Percentiles rank a stretch among this genome's conserved stretches.
phyloP scores from a whole-genome alignment of 2,888 invertebrate species.

The Psylliodes chrysocephalus region DNA sequence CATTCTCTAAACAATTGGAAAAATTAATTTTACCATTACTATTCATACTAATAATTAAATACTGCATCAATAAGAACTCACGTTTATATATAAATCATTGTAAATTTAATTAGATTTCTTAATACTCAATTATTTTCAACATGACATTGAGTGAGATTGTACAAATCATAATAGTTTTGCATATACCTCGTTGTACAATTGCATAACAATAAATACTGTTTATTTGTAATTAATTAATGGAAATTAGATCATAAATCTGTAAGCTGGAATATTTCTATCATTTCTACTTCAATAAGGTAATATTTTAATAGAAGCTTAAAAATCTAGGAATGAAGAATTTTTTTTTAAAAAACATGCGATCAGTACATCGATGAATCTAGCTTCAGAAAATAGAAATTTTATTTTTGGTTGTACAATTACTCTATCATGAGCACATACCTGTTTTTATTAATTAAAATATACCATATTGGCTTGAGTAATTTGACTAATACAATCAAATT shows the following conservation, averaged over 20 bases:
- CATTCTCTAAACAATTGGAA: background rate
- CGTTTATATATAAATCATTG: constrained; percentile 7
- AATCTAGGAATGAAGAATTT: no score
- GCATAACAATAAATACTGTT: background rate
- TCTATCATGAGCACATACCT: no score
- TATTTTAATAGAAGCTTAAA: no score
- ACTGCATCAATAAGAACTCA: background rate
- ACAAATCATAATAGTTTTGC: constrained; percentile 1
- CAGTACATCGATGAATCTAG: no score
- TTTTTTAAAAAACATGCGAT: no score
- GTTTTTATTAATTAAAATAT: no score
- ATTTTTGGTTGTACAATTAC: no score
- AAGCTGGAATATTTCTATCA: no score
- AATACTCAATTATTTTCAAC: constrained; percentile 6
- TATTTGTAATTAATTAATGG: background rate
- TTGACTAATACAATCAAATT: no score
- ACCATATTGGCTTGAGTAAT: no score
- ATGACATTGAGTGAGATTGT: constrained; percentile 3
- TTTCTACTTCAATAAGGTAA: no score
- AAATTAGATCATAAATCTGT: background rate
- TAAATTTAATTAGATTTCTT: constrained; percentile 13
- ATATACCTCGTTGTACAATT: background rate
- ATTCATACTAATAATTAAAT: constrained; percentile 10
- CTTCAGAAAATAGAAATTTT: no score
- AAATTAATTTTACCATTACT: constrained; percentile 6